Base-by-base conservation (phyloP, 2,113 vertebrate species). In the Aptenodytes patagonicus region DNA sequence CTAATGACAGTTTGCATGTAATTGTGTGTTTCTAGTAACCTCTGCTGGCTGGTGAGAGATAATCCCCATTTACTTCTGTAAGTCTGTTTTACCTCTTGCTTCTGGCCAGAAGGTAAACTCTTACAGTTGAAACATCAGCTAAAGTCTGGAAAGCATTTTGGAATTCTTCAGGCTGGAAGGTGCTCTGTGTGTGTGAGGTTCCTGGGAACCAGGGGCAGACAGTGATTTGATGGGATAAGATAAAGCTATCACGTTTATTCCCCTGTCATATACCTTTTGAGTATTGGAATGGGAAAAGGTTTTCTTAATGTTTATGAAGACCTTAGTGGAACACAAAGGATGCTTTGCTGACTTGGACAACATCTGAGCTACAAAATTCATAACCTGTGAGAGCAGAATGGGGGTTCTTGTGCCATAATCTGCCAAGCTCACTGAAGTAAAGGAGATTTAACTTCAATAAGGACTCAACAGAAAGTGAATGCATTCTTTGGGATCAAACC, bases 1-100 rank as follows among this genome's bases (percentile, higher is more conserved):
- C 94, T 97, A 64, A 52, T 94, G 81, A 64, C 42, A 54, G 12
- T 68, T 83, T 20, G 15, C 77, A 51, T 7, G 1, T 83, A 47
- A 64, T 11, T 76, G 25, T 73, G 89, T 94, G 49, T 92, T 90
- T 93, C 87, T 97, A 75, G 76, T 95, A 96, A 96, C 90, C 85
- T 97, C 60, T 95, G 81, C 92, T 66, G 78, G 85, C 60, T 17
- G 24, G 36, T 90, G 68, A 95, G 87, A 95, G 38, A 61, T 88
- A 66, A 72, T 83, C 49, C 17, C 26, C 20, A 5, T 34, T 87
- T 91, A 87, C 7, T 96, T 26, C 58, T 96, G 17, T 86, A 65
- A 91, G 6, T 75, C 55, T 8, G 2, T 31, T 62, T 61, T 62
- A 36, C 70, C 21, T 66, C 57, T 94, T 93, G 57, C 62, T 92